Base-by-base conservation (phyloP, 2,113 vertebrate species). In the Tachysurus vachellii region DNA sequence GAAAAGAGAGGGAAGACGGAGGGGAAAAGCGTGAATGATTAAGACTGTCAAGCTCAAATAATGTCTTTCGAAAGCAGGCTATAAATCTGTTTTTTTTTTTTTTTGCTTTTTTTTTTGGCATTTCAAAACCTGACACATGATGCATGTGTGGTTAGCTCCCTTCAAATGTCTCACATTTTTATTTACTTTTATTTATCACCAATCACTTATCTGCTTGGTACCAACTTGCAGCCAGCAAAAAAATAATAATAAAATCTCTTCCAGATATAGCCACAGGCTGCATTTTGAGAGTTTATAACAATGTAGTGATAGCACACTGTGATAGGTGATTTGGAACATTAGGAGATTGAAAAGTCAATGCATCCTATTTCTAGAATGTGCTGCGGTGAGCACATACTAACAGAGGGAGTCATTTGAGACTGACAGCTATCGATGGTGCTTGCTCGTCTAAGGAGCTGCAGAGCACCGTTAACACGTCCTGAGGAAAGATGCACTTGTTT, bases 41-140 rank as follows among this genome's bases (percentile, higher is more conserved):
- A 98, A 99, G 97, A 97, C 96, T 97, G 97, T 99, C 97, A 99
- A 96, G 95, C 95, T 96, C 97, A 98, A 98, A 98, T 97, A 99
- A 98, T 97, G 96, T 97, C 97, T 96, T 98, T 96, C 95, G 94
- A 96, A 96, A 95, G 96, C 96, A 96, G 96, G 96, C 96, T 95
- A 97, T 99, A 98, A 97, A 98, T 99, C 96, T 97, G 96, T 95
- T 97, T 97, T 59, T 42, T 23, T 59, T 36, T 77, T 14, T 79
- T 71, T 19, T 75, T 47, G 1, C 2, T 79, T 54, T 54, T 17
- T 80, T 19, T 97, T 97, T 96, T 99, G 97, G 96, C 97, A 98
- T 99, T 99, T 98, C 96, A 95, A 94, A 96, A 96, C 95, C 91
- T 89, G 42, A 83, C 64, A 11, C 42, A 82, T 23, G 54, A 75